Evolutionary conservation across 2,888 invertebrate genomes (phyloP), one percentile per base, ranked within the genome.

Genomic region (Biston betularia): DNA sequence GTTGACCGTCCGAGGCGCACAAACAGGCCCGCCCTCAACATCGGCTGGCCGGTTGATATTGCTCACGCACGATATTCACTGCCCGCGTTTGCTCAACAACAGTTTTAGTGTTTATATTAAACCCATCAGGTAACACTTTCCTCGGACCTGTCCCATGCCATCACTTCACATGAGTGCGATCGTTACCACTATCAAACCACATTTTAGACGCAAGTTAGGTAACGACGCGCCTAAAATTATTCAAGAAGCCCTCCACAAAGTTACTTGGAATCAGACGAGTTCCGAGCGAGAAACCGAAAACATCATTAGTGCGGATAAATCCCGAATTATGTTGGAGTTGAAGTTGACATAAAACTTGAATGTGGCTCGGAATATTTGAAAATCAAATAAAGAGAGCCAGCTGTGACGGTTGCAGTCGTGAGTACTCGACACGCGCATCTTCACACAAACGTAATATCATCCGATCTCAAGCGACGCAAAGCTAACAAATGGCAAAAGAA

Each of bases 351-450:
- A 86, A 87, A 87, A 88, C 82, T 87, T 77, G 76, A 84, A 84
- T 80, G 79, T 79, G 83, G 73, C 80, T 80, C 77, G 76, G 82
- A 81, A 84, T 79, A 85, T 84, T 87, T 84, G 86, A 79, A 89
- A 89, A 89, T 90, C 88, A 89, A 90, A 92, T 91, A 89, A 89
- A 87, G 85, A 80, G 81, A 75, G 77, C 80, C 89, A 90, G 89
- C 86, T 89, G 90, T 83, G 85, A 87, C 78, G 84, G 77, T 73
- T 86, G 85, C 88, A 90, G 80, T 87, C 78, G 83, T 83, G 79
- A 87, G 80, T 81, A 79, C 77, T 71, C 78, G 79, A 79, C 84
- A 81, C 73, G 83, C 84, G 87, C 83, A 82, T 88, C 86, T 85
- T 85, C 85, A 85, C 80, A 80, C 75, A 82, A 71, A 82, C 81